Conservation (phyloP, 2,888 invertebrate genomes). For the Volucella zonaria region DNA sequence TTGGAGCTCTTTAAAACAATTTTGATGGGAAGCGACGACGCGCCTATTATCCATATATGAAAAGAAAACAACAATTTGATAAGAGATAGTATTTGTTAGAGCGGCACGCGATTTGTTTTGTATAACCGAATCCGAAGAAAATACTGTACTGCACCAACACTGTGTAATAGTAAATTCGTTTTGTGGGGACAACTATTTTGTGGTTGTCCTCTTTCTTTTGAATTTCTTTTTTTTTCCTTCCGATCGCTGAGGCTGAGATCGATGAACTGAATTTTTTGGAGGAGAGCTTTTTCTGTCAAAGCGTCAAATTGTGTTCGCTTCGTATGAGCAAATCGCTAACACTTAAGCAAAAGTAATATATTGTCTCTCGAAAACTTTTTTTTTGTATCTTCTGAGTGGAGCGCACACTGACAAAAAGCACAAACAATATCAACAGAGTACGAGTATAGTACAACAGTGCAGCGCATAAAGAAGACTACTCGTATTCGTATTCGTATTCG, state of each 20-base stretch:
- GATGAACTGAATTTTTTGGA: constrained; percentile 80
- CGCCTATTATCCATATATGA: constrained; percentile 61
- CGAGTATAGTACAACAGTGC: neutral
- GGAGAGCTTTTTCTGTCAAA: constrained; percentile 66
- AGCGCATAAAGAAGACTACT: no score
- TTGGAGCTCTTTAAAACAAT: constrained; percentile 64
- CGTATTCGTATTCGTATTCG: no score
- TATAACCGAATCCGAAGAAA: constrained; percentile 19
- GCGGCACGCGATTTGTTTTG: constrained; percentile 7
- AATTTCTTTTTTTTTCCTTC: constrained; percentile 69
- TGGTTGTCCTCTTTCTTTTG: constrained; percentile 25
- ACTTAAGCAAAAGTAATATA: constrained; percentile 10
- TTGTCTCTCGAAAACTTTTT: constrained; percentile 43
- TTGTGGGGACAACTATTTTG: constrained; percentile 15
- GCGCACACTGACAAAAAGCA: constrained; percentile 34
- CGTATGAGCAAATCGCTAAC: constrained; percentile 30
- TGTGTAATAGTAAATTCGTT: constrained; percentile 19
- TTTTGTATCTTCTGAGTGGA: constrained; percentile 26
- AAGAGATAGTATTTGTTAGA: constrained; percentile 40
- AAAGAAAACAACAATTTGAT: constrained; percentile 33
- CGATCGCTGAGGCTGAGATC: constrained; percentile 81
- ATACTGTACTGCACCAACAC: constrained; percentile 20
- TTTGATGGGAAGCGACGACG: constrained; percentile 34
- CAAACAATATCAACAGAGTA: neutral
- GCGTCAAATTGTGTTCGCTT: constrained; percentile 10